Base-by-base conservation (phyloP, 2,888 invertebrate genomes). In the Parnassius apollo region DNA sequence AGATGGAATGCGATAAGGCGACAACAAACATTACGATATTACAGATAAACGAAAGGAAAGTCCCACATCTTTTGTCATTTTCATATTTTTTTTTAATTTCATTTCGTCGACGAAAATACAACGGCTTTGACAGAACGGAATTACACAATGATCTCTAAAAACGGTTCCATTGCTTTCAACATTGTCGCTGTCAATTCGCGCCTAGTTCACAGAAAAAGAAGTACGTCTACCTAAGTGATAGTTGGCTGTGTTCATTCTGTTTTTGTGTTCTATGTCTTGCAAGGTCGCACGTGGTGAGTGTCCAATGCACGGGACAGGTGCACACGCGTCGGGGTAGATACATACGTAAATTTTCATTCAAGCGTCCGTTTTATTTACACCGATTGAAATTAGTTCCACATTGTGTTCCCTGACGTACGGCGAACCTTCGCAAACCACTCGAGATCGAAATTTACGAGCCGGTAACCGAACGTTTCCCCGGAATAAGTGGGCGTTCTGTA, bases 321-420 rank as follows among this genome's bases (percentile, higher is more conserved):
- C 88, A 88, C 90, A 88, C 71, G 65, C 69, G 71, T 84, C 87
- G 87, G 87, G 88, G 87, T 88, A 82, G 85, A 75, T 79, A 76
- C 84, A 75, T 79, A 76, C 84, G 82, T 82, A 83, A 85, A 85
- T 82, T 83, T 86, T 89, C 90, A 89, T 90, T 90, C 88, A 89
- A 84, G 75, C 78, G 81, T 78, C 80, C 77, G 84, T 85, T 88
- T 86, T 90, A 90, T 90, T 90, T 90, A 83, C 82, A 88, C 82
- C 86, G 74, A 77, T 82, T 85, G 83, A 83, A 81, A 82, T 84
- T 74, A 83, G 82, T 81, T 83, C 80, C 83, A 82, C 82, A 81
- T 79, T 75, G 78, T 82, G 81, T 85, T 86, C 86, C 78, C 82
- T 81, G 85, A 83, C 84, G 83, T 82, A 78, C 58, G 62, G 65